phyloP scores from a whole-genome alignment of 1,140 invertebrate genomes.

The Anoplolepis gracilipes region DNA sequence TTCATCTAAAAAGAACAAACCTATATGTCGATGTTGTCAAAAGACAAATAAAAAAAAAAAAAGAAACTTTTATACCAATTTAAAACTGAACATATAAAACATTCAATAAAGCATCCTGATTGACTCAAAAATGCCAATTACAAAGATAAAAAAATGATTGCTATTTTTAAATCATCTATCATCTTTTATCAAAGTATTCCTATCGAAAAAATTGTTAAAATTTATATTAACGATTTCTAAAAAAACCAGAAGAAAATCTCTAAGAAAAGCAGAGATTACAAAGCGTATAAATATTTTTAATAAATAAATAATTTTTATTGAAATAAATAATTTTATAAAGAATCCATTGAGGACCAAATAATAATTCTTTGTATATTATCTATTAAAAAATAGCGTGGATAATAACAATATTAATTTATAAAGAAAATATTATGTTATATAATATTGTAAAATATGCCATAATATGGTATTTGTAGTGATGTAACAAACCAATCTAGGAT shows the following conservation, averaged over 20 bases:
- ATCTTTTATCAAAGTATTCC: slow-evolving; percentile 27
- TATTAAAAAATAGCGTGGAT: background rate
- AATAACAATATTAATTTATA: slow-evolving; percentile 12
- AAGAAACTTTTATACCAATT: background rate
- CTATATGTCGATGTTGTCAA: background rate
- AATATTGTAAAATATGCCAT: background rate
- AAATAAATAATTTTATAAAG: background rate
- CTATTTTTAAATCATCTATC: slow-evolving; percentile 6
- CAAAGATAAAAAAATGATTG: slow-evolving; percentile 20
- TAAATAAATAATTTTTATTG: no score
- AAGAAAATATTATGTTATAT: background rate
- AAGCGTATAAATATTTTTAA: background rate
- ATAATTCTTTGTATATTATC: background rate
- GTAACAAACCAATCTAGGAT: no score
- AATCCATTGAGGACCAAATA: background rate
- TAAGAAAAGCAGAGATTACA: background rate
- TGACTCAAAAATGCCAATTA: slow-evolving; percentile 67
- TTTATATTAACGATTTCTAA: background rate
- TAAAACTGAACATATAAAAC: background rate
- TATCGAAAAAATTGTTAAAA: background rate
- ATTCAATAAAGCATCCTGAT: slow-evolving; percentile 36
- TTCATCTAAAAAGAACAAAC: no score
- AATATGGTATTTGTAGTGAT: background rate
- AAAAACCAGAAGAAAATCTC: background rate
- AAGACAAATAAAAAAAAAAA: background rate